phyloP scores from a whole-genome alignment of 2,888 invertebrate genomes.

The Tridacna gigas region DNA sequence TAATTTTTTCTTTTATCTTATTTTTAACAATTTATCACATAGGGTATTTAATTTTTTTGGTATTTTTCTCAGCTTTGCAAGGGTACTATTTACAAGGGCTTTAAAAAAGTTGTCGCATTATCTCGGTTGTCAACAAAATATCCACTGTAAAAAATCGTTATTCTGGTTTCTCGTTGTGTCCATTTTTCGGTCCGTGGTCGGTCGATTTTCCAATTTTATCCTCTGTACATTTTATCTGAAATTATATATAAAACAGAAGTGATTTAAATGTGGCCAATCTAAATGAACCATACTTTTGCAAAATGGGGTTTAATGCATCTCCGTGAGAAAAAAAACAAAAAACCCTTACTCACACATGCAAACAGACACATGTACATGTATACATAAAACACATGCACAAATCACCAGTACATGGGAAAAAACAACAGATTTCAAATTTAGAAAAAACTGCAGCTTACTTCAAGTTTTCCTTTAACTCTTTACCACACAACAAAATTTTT shows the following conservation, averaged over 20 bases:
- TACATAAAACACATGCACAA: too few species aligned
- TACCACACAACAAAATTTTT: too few species aligned
- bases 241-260: neutral
- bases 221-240: constrained; percentile 8
- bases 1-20: constrained; percentile 26
- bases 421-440: too few species aligned
- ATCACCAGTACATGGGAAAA: too few species aligned
- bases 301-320: too few species aligned
- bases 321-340: too few species aligned
- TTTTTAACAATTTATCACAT: constrained; percentile 31
- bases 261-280: neutral
- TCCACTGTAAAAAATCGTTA: constrained; percentile 18
- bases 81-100: constrained; percentile 50
- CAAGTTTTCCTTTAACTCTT: too few species aligned
- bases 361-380: too few species aligned
- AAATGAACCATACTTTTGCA: too few species aligned
- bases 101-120: constrained; percentile 22
- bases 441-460: too few species aligned
- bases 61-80: constrained; percentile 29
- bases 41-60: constrained; percentile 31
- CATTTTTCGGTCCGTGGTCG: constrained; percentile 33
- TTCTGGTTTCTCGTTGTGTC: constrained; percentile 23
- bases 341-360: too few species aligned
- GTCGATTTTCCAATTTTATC: constrained; percentile 27
- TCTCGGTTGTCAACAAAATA: constrained; percentile 43